phyloP scores from a whole-genome alignment of 2,888 invertebrate genomes.

The Cepaea hortensis region DNA sequence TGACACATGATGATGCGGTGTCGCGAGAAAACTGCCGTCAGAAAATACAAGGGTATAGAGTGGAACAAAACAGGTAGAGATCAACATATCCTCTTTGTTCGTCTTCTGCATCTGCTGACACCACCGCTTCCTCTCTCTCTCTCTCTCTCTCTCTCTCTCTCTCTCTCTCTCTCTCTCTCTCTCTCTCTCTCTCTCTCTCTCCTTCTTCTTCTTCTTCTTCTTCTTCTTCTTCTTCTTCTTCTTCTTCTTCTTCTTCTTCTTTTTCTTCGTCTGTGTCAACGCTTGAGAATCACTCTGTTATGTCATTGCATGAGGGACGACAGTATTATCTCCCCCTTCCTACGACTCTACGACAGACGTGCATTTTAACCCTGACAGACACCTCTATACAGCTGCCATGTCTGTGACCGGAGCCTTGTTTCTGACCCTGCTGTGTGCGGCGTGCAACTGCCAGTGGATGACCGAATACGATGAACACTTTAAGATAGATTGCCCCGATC shows the following conservation, averaged over 20 bases:
- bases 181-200: neutral
- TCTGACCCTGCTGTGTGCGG: neutral
- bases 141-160: neutral
- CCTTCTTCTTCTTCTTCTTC: constrained; percentile 5
- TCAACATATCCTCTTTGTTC: too few relatives aligned
- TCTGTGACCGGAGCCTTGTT: neutral
- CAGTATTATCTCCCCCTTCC: too few relatives aligned
- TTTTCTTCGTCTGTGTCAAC: too few relatives aligned
- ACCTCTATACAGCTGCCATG: neutral
- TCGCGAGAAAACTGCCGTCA: too few relatives aligned
- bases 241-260: neutral
- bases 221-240: neutral
- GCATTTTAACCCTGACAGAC: too few relatives aligned
- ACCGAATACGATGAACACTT: constrained; percentile 37
- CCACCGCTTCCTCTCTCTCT: neutral
- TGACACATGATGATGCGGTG: too few relatives aligned
- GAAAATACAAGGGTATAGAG: too few relatives aligned
- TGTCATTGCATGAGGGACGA: too few relatives aligned
- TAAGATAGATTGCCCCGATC: constrained; percentile 47
- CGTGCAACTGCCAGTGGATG: constrained; percentile 2
- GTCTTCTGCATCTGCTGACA: neutral
- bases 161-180: neutral
- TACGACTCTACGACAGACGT: too few relatives aligned
- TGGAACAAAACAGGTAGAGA: too few relatives aligned
- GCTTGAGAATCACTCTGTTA: too few relatives aligned